Base-by-base conservation (phyloP, 2,888 invertebrate species). In the Parelbella ahira region DNA sequence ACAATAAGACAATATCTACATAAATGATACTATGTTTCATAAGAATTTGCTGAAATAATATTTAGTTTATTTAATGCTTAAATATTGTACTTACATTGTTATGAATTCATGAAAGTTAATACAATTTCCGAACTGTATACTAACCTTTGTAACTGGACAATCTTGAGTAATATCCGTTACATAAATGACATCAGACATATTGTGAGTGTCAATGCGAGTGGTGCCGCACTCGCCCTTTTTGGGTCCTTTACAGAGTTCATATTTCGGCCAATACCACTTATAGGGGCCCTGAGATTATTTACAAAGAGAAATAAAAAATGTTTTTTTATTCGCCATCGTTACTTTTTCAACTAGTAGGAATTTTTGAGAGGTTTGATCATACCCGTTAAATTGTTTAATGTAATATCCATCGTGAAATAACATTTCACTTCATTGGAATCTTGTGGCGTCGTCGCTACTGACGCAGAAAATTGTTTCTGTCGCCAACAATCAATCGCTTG, bases 241-340 rank as follows among this genome's bases (percentile, higher is more conserved):
- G 2, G 83, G 80, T 1, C 81, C 81, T 54, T 75, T 81, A 52
- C 83, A 84, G 36, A 55, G 56, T 49, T 67, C 66, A 46, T 66
- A 72, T 46, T 54, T 58, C 13, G 58, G 45, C 70, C 68, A 82
- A 8, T 48, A 48, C 2, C 65, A 36, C 34, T 49, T 45, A 48
- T 83, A 84, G 2, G 77, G 75, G 18, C 83, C 81, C 84, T 84
- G 49, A n/a, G 60, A 27, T 33, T 41, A 41, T 34, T 34, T 33
- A 34, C 41, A 27, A 41, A 41, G 34, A 28, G 33, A 41, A 38
- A 29, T 29, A 34, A 34, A 36, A 7, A 37, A 33, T 36, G 34
- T 34, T 42, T 36, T n/a, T n/a, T 43, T 36, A 41, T 34, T 33
- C 20, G 20, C 27, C 7, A 20, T 13, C 33, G 33, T 30, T 36